phyloP scores from a whole-genome alignment of 2,113 vertebrate genomes.

The Patagioenas fasciata region DNA sequence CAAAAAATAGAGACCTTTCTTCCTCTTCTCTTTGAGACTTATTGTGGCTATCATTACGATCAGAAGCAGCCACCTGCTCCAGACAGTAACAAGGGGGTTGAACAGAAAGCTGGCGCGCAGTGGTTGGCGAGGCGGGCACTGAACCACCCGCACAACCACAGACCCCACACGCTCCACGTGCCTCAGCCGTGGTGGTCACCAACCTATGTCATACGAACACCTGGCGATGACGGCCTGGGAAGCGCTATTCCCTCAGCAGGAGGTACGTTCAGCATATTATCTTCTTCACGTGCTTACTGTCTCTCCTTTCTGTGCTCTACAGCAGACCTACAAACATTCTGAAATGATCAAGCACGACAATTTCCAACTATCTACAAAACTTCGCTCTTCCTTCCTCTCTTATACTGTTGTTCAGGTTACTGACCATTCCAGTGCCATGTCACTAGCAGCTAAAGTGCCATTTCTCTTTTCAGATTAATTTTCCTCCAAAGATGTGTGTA shows the following conservation, averaged over 20 bases:
- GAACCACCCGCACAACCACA: accelerated
- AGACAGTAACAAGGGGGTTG: neutral
- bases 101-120: neutral
- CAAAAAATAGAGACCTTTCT: neutral
- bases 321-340: neutral
- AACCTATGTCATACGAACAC: neutral
- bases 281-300: neutral
- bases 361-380: neutral
- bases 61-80: neutral
- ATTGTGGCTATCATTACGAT: neutral
- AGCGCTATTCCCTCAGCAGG: neutral
- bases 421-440: neutral
- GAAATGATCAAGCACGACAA: accelerated
- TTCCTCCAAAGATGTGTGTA: neutral
- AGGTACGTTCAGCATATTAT: accelerated
- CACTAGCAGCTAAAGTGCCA: neutral
- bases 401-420: neutral
- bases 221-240: neutral
- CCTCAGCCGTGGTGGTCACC: neutral
- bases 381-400: neutral
- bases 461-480: neutral
- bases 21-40: neutral
- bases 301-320: neutral
- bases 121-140: neutral
- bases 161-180: accelerated